phyloP scores from a whole-genome alignment of 1,140 invertebrate genomes.

The Caenorhabditis briggsae region DNA sequence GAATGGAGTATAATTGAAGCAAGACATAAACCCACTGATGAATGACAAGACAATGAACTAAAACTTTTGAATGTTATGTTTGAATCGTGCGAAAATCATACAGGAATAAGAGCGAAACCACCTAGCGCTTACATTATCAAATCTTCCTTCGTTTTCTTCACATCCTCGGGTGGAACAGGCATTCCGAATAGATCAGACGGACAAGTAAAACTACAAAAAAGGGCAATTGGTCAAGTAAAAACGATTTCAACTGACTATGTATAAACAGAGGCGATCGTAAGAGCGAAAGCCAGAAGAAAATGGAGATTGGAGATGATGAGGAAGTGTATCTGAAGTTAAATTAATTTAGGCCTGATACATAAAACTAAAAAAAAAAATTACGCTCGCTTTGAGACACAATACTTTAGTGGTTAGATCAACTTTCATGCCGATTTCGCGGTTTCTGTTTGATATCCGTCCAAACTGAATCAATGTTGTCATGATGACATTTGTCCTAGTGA shows the following conservation, averaged over 20 bases:
- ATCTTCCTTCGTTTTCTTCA: neutral
- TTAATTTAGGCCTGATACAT: no score
- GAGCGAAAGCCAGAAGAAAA: neutral
- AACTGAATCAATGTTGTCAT: no score
- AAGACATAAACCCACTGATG: neutral
- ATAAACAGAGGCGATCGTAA: neutral
- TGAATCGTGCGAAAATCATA: neutral
- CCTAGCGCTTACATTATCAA: neutral
- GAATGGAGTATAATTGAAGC: neutral
- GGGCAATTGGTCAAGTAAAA: neutral
- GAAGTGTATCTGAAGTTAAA: neutral
- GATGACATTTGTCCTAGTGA: no score
- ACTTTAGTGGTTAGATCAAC: constrained; percentile 1
- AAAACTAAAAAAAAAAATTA: neutral
- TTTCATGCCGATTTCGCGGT: neutral
- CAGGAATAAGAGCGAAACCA: neutral
- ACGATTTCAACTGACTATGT: neutral
- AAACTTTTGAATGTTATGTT: neutral
- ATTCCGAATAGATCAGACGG: neutral
- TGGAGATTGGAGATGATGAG: neutral
- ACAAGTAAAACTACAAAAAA: neutral
- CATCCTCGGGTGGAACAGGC: neutral
- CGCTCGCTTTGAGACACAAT: neutral
- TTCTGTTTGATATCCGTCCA: no score
- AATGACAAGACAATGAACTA: neutral